A percentile compares a stretch with the other conserved stretches of the same genome.
These are phyloP conservation scores for Gonatopus flavifemur DNA, from an alignment of 1,140 invertebrate species.

Conservation along the genomic window DNA sequence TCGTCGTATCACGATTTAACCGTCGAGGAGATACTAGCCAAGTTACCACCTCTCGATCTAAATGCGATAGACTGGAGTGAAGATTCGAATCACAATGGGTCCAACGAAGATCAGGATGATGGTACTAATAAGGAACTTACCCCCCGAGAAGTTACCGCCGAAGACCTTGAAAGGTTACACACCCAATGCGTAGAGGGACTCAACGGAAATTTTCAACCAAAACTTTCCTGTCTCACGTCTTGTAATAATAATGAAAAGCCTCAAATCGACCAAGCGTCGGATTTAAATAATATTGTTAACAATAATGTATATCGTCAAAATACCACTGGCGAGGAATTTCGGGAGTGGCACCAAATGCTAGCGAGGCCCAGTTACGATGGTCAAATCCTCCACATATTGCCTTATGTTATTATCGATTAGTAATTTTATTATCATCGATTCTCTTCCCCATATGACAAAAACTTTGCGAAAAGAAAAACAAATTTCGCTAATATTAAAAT, in stretches of 20 bases:
- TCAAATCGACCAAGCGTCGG: constrained; percentile 12
- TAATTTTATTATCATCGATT: constrained; percentile 39
- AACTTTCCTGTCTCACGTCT: constrained; percentile 27
- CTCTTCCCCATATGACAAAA: constrained; percentile 10
- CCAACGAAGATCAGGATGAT: constrained; percentile 39
- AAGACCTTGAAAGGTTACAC: constrained; percentile 49
- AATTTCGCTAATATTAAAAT: constrained; percentile 34
- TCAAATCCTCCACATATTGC: constrained; percentile 81
- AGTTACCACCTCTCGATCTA: constrained; percentile 66
- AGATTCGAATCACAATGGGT: constrained; percentile 34
- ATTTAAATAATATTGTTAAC: constrained; percentile 15
- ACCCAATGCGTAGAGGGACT: constrained; percentile 48
- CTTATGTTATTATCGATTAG: constrained; percentile 90
- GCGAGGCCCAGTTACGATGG: constrained; percentile 68
- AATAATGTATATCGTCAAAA: constrained; percentile 27
- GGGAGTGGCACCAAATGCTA: constrained; percentile 81
- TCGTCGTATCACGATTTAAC: constrained; percentile 37
- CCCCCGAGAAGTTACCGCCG: constrained; percentile 30
- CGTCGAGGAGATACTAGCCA: constrained; percentile 62
- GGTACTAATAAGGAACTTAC: constrained; percentile 20
- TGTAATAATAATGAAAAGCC: constrained; percentile 20
- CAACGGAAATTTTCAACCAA: constrained; percentile 53
- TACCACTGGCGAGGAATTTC: constrained; percentile 60
- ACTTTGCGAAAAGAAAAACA: constrained; percentile 28
- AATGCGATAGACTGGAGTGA: constrained; percentile 61